Evolutionary conservation across 2,113 vertebrate genomes (phyloP).

Genomic region (Deroptyus accipitrinus): DNA sequence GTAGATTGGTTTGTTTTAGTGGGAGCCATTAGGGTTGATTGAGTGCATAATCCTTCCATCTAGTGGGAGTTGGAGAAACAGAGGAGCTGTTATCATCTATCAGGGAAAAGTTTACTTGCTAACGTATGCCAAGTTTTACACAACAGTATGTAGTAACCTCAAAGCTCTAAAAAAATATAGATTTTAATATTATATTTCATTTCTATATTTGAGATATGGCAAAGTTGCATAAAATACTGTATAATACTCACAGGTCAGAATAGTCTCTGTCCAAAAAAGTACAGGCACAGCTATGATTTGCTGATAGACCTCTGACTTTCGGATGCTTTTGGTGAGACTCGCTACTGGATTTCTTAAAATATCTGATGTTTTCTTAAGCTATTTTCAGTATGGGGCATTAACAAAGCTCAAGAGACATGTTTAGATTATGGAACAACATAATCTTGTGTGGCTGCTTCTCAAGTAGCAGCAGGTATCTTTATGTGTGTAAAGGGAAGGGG

Average conservation of each 20-base stretch:
- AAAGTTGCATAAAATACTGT: background rate
- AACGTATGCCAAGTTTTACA: background rate
- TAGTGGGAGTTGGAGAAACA: background rate
- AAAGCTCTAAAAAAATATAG: background rate
- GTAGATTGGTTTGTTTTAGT: background rate
- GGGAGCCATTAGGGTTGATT: background rate
- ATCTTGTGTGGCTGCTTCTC: background rate
- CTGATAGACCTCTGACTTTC: background rate
- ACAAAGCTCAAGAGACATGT: background rate
- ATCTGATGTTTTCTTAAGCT: background rate
- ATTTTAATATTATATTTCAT: background rate
- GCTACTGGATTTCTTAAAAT: background rate
- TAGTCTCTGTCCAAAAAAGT: background rate
- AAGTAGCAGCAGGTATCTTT: background rate
- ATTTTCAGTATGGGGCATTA: background rate
- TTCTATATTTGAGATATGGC: background rate
- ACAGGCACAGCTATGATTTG: background rate
- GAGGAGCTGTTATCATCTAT: background rate
- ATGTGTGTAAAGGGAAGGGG: background rate
- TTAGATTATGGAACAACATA: background rate
- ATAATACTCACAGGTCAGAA: background rate
- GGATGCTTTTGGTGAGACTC: background rate
- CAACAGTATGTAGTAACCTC: background rate
- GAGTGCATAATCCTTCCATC: constrained; percentile 6
- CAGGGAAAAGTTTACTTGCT: background rate